These are phyloP conservation scores for Pemphigus obesinymphae DNA, from an alignment of 1,140 invertebrate genomes.

Conservation along the genomic window DNA sequence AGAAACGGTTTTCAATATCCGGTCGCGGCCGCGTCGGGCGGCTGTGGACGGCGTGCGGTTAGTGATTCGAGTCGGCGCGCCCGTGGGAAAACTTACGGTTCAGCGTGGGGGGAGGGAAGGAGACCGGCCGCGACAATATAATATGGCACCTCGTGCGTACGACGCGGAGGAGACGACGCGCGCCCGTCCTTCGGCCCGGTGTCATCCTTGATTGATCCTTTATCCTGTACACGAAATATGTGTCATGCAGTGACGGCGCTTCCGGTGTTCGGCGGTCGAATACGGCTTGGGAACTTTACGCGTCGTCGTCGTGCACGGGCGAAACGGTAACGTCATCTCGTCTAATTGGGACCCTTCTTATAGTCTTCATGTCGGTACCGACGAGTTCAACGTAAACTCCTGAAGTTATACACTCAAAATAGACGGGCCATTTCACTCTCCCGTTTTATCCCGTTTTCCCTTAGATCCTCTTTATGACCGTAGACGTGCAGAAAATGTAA, in stretches of 20 bases:
- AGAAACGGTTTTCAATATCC: conserved; percentile 31
- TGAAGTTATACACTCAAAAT: too few species aligned
- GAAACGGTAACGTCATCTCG: conserved; percentile 36
- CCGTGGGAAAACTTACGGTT: conserved; percentile 24
- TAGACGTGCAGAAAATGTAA: too few species aligned
- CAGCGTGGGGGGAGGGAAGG: neutral
- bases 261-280: neutral
- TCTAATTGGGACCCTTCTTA: too few species aligned
- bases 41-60: too few species aligned
- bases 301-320: neutral
- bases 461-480: too few species aligned
- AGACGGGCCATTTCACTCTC: too few species aligned
- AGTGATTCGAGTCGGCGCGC: conserved; percentile 28
- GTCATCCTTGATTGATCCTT: conserved; percentile 21
- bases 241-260: neutral
- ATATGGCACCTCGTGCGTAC: neutral
- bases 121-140: too few species aligned
- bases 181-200: neutral
- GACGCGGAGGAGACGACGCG: neutral
- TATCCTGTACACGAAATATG: neutral
- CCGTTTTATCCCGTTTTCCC: too few species aligned
- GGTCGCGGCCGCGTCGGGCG: neutral
- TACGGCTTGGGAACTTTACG: conserved; percentile 18
- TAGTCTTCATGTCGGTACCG: too few species aligned
- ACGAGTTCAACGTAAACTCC: too few species aligned